Base-by-base conservation (phyloP, 2,113 vertebrate genomes). In the Pseudorectes ferrugineus region DNA sequence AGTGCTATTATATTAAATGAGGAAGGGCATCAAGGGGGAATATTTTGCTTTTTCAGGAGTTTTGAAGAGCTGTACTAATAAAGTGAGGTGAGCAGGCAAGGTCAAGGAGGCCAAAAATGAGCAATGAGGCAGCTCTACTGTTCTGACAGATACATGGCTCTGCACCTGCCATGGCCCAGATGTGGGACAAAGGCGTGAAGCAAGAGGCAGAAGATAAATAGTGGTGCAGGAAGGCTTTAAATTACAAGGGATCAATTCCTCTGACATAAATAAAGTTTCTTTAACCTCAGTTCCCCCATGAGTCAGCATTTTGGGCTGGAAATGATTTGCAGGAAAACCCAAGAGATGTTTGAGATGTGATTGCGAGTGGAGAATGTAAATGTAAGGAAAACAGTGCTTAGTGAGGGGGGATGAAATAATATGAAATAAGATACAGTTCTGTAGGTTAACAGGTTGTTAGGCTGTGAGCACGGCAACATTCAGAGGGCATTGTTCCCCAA, bases 81-180 rank as follows among this genome's bases (percentile, higher is more conserved):
- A 94, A 95, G 55, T 36, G 55, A 93, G 75, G 85, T 43, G 66
- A 92, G 43, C 52, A 85, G 10, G n/a, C 52, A 67, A 93, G 94
- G 94, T 94, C 92, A 73, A 83, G 75, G n/a, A 71, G 82, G 82
- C 67, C 71, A 94, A 67, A 94, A 94, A 85, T 92, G 94, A 96
- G 79, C 58, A 88, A 85, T 93, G 94, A 95, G 93, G 51, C 89
- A 62, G 85, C 38, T 90, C 81, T 79, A 8, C 36, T 77, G 45
- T 26, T 89, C 43, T 96, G 95, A 88, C 85, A 96, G 93, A 94
- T 83, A 51, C 87, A 88, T 45, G 82, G 81, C 88, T 89, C 58
- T 96, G 71, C 55, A 74, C 87, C 85, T 85, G 93, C 75, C 71
- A 42, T 2, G 38, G 87, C 71, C 85, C 67, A 95, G 63, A n/a